phyloP scores from a whole-genome alignment of 1,140 invertebrate species.

The Drosophila eugracilis region DNA sequence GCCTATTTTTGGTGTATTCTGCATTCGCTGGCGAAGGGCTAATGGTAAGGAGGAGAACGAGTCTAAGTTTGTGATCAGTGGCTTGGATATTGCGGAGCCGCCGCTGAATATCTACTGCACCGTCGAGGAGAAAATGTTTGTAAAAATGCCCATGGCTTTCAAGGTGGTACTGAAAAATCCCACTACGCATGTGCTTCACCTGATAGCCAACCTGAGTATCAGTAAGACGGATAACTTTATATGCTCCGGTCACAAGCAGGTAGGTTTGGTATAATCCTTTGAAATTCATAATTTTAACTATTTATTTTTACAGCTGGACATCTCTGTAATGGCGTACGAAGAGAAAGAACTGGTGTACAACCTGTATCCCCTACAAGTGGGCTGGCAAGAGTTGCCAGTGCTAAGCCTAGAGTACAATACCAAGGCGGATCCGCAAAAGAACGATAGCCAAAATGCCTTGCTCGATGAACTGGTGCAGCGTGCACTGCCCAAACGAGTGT shows the following conservation, averaged over 20 bases:
- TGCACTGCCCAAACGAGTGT: slow-evolving; percentile 83
- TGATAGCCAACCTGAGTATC: slow-evolving; percentile 74
- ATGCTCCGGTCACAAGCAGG: slow-evolving; percentile 84
- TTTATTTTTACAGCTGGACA: slow-evolving; percentile 58
- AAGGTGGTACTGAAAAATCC: slow-evolving; percentile 82
- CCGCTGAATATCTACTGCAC: slow-evolving; percentile 83
- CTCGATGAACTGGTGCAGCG: slow-evolving; percentile 78
- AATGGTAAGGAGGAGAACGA: slow-evolving; percentile 80
- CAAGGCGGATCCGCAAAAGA: slow-evolving; percentile 76
- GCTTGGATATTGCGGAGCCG: slow-evolving; percentile 76
- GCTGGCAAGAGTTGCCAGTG: slow-evolving; percentile 82
- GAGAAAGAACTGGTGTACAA: slow-evolving; percentile 82
- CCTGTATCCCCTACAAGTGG: slow-evolving; percentile 81
- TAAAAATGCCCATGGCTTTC: slow-evolving; percentile 83
- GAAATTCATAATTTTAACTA: not conserved
- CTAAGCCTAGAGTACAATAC: slow-evolving; percentile 80
- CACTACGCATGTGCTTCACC: slow-evolving; percentile 71
- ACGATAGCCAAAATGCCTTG: slow-evolving; percentile 74
- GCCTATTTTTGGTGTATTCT: slow-evolving; percentile 77
- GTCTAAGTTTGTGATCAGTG: slow-evolving; percentile 81
- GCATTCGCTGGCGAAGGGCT: slow-evolving; percentile 77
- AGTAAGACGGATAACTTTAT: slow-evolving; percentile 84
- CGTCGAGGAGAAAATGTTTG: slow-evolving; percentile 84
- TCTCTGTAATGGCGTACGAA: slow-evolving; percentile 81
- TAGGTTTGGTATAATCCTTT: slow-evolving; percentile 1